These are phyloP conservation scores for Agraylea sexmaculata DNA, from an alignment of 1,140 invertebrate species.

Conservation along the genomic window DNA sequence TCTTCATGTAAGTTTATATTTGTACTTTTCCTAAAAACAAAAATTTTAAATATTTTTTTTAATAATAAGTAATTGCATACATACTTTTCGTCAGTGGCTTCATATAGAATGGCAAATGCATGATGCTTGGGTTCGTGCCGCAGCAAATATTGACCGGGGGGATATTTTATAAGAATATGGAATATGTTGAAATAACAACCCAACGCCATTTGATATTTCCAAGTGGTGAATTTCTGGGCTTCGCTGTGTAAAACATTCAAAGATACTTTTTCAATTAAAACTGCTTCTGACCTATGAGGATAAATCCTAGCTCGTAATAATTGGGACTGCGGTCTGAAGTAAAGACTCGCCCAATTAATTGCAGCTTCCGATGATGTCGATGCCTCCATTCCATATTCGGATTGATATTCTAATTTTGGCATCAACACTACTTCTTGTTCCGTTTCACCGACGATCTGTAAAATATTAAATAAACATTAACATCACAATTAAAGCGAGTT, in stretches of 20 bases:
- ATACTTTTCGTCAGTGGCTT: not conserved
- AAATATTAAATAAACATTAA: conserved; percentile 4
- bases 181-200: conserved; percentile 31
- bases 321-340: conserved; percentile 31
- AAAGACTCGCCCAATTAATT: conserved; percentile 33
- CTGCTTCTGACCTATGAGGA: not conserved
- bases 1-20: conserved; percentile 23
- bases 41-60: conserved; percentile 6
- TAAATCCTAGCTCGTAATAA: conserved; percentile 32
- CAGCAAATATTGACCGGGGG: conserved; percentile 33
- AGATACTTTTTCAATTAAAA: conserved; percentile 26
- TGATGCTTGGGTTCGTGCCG: conserved; percentile 30
- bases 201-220: conserved; percentile 27
- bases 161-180: conserved; percentile 23
- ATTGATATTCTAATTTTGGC: conserved; percentile 39
- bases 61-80: conserved; percentile 1
- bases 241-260: conserved; percentile 28
- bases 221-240: conserved; percentile 26
- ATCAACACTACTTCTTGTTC: conserved; percentile 25
- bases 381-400: conserved; percentile 33
- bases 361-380: conserved; percentile 31
- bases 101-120: conserved; percentile 27
- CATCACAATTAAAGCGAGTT: not conserved
- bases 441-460: conserved; percentile 20
- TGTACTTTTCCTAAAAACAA: conserved; percentile 20